These are phyloP conservation scores for Scopus umbretta DNA, from an alignment of 2,113 vertebrate genomes.

Conservation along the genomic window DNA sequence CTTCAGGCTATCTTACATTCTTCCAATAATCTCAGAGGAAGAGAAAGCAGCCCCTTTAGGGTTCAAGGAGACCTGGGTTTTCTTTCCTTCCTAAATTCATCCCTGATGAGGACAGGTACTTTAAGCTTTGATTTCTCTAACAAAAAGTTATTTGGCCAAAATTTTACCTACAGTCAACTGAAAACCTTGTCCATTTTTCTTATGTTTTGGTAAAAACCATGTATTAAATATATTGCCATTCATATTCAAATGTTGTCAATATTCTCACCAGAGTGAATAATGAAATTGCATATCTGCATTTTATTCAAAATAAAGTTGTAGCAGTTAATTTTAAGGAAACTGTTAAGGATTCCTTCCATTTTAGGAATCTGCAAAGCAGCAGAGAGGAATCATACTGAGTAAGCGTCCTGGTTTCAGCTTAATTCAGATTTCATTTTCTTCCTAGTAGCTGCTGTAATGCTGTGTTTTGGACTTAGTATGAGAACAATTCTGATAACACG, in stretches of 20 bases:
- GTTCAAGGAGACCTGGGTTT: background rate
- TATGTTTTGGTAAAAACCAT: background rate
- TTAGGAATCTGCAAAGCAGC: background rate
- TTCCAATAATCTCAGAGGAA: background rate
- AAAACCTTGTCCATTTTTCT: background rate
- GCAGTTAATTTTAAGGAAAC: background rate
- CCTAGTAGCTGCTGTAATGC: no score
- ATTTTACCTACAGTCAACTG: background rate
- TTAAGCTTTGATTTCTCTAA: background rate
- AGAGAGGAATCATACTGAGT: background rate
- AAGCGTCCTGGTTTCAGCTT: no score
- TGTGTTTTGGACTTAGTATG: no score
- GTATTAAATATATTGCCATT: background rate
- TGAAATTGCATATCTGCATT: background rate
- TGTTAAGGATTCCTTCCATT: background rate
- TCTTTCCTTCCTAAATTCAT: background rate
- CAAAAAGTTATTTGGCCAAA: background rate
- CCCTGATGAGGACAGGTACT: background rate
- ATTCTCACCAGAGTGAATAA: background rate
- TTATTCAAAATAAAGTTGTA: background rate
- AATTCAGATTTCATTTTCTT: no score
- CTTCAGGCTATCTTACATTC: background rate
- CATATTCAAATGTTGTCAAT: background rate
- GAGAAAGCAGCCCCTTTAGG: background rate
- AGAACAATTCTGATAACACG: no score